Percentiles rank a stretch among this genome's conserved stretches.
These are phyloP conservation scores for Batillaria attramentaria DNA, from an alignment of 1,140 invertebrate genomes.

Conservation along the genomic window DNA sequence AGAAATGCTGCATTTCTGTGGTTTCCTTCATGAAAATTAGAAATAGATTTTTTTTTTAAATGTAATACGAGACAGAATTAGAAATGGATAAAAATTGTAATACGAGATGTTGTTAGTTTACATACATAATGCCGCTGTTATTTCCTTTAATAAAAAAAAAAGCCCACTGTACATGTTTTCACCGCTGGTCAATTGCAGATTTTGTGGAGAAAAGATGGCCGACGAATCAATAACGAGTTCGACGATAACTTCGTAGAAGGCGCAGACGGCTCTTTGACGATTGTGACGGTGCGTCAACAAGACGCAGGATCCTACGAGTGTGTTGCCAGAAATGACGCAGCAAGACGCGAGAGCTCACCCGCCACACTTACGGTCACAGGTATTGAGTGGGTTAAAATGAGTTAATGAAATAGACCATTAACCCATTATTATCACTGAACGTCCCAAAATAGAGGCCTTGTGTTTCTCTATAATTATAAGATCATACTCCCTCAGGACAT, in stretches of 20 bases:
- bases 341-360: constrained; percentile 11
- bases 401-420: not conserved
- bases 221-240: constrained; percentile 7
- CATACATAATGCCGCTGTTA: too few species aligned
- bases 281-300: constrained; percentile 13
- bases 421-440: not conserved
- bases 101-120: too few species aligned
- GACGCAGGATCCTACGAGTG: constrained; percentile 33
- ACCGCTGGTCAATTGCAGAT: constrained; percentile 7
- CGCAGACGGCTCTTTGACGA: constrained; percentile 18
- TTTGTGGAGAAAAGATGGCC: constrained; percentile 32
- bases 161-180: not conserved
- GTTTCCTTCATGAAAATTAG: too few species aligned
- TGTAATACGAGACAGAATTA: too few species aligned
- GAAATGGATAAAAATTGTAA: not conserved
- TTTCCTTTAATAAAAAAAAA: too few species aligned
- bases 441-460: too few species aligned
- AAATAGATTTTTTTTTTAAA: too few species aligned
- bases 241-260: constrained; percentile 21
- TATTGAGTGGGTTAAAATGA: constrained; percentile 10
- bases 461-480: too few species aligned
- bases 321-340: constrained; percentile 32
- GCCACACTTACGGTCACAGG: constrained; percentile 30
- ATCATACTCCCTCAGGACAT: too few species aligned
- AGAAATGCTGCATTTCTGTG: not conserved